Conservation (phyloP, 2,113 vertebrate genomes). For the Arizona elegans region DNA sequence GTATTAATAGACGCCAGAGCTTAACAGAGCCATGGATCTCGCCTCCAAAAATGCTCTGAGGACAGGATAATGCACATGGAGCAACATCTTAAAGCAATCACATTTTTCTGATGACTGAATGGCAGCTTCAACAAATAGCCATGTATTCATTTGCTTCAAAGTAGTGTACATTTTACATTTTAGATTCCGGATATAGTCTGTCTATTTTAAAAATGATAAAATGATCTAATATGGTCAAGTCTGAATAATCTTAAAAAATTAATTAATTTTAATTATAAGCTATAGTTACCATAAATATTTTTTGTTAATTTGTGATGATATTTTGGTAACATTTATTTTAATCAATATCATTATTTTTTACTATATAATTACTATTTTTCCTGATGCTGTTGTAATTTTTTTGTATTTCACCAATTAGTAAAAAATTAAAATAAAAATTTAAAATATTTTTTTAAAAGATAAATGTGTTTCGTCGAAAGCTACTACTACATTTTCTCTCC, state of each 20-base stretch:
- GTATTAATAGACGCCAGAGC: not conserved
- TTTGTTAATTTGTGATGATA: not conserved
- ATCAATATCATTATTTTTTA: not conserved
- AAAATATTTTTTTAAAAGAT: not conserved
- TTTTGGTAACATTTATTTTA: not conserved
- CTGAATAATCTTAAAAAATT: not conserved
- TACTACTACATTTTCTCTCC: not conserved
- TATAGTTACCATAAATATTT: not conserved
- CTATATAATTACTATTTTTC: not conserved
- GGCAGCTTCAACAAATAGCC: not conserved
- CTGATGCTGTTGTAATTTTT: not conserved
- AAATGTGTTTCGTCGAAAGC: not conserved
- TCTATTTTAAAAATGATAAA: not conserved
- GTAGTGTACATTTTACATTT: not conserved
- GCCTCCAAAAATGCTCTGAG: not conserved
- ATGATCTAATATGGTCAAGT: not conserved
- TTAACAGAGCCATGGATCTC: not conserved
- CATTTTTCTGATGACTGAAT: not conserved
- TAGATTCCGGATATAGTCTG: not conserved
- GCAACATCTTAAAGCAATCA: not conserved
- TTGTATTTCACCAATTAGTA: not conserved
- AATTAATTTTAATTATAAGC: not conserved
- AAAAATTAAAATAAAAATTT: not conserved
- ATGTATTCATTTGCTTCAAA: not conserved
- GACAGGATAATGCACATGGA: not conserved